Evolutionary conservation across 2,888 invertebrate species (phyloP).

Genomic region (Zygothrica quintamaculata): DNA sequence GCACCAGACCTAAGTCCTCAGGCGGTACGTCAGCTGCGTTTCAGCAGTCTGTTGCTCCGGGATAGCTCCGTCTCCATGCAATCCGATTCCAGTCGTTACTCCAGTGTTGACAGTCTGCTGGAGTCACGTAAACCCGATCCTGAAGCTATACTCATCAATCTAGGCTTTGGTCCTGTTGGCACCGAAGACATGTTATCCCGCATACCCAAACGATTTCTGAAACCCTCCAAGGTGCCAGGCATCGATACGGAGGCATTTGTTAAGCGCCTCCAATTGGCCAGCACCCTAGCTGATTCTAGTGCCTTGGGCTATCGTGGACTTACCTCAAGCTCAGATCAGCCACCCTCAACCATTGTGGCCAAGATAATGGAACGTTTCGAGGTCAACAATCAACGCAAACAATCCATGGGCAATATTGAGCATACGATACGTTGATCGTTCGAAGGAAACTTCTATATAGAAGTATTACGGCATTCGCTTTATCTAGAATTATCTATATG

Average conservation of each 20-base stretch:
- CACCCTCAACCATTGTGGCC: conserved; percentile 92
- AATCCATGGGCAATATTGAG: conserved; percentile 82
- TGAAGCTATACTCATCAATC: conserved; percentile 92
- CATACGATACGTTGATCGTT: conserved; percentile 57
- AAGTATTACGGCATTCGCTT: not conserved
- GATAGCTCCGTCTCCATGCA: conserved; percentile 84
- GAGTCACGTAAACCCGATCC: conserved; percentile 94
- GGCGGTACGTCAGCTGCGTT: conserved; percentile 63
- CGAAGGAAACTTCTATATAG: not conserved
- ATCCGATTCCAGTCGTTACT: conserved; percentile 88
- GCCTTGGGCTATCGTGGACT: conserved; percentile 91
- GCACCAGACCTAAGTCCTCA: conserved; percentile 70
- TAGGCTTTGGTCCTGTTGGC: conserved; percentile 91
- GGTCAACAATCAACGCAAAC: conserved; percentile 86
- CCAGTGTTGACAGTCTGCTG: conserved; percentile 92
- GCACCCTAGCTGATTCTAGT: conserved; percentile 90
- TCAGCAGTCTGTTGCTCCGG: conserved; percentile 73
- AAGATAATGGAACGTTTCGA: conserved; percentile 91
- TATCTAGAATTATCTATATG: not conserved
- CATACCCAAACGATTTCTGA: conserved; percentile 92
- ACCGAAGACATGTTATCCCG: conserved; percentile 89
- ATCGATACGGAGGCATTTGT: conserved; percentile 91
- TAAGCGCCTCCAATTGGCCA: conserved; percentile 89
- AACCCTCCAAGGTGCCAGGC: conserved; percentile 91
- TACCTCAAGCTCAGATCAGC: conserved; percentile 91